Evolutionary conservation across 2,113 vertebrate genomes (phyloP).

Genomic region (Rhynchomys soricoides): DNA sequence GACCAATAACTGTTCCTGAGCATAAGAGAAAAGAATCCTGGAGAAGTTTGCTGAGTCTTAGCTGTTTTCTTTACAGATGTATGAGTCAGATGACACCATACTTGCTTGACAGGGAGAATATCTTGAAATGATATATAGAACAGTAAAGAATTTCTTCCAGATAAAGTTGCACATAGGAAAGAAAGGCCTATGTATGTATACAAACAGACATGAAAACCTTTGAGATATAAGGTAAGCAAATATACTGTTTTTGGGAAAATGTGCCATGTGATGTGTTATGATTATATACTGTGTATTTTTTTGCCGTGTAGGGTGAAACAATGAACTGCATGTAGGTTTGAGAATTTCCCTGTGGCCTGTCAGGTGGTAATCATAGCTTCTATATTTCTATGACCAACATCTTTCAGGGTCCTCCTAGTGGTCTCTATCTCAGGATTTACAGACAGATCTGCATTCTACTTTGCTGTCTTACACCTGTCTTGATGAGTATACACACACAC

Average conservation of each 20-base stretch:
- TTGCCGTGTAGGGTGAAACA: neutral
- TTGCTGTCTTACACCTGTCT: neutral
- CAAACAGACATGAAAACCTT: neutral
- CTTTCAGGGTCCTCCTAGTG: neutral
- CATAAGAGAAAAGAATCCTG: neutral
- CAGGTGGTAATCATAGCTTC: neutral
- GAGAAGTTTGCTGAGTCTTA: neutral
- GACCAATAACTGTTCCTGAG: neutral
- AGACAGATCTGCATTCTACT: neutral
- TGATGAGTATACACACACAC: neutral
- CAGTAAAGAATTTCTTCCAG: neutral
- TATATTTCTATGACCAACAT: neutral
- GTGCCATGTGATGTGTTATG: neutral
- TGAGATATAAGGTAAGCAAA: neutral
- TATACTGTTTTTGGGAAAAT: neutral
- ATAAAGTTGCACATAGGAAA: neutral
- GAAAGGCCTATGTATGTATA: neutral
- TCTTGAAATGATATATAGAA: neutral
- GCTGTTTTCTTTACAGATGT: neutral
- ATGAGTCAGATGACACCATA: neutral
- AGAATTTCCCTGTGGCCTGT: neutral
- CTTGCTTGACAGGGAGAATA: neutral
- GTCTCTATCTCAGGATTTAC: neutral
- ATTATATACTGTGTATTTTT: neutral
- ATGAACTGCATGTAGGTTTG: neutral